Base-by-base conservation (phyloP, 2,888 invertebrate genomes). In the Drosophila tanythrix region DNA sequence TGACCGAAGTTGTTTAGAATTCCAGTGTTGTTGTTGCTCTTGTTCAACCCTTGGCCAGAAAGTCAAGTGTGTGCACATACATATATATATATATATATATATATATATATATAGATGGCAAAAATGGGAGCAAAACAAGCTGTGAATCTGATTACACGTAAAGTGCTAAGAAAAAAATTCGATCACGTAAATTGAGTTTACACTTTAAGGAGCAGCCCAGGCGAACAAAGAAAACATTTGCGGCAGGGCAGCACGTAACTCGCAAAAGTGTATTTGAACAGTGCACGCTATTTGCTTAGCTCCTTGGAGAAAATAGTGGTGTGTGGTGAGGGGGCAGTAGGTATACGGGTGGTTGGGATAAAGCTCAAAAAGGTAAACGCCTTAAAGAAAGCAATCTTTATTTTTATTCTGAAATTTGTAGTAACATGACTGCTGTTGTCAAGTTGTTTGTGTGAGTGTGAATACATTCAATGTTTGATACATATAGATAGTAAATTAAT, bases 121-220 rank as follows among this genome's bases (percentile, higher is more conserved):
- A 51, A 36, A 51, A 43, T 46, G 61, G 43, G 4, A 63, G 58
- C 56, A 63, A 62, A 66, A 70, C 61, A 51, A 60, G 82, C 64
- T 68, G 83, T 67, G 82, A 84, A 84, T 85, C 83, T 77, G 65
- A 81, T 86, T 83, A 63, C 46, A 59, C 35, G 46, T 35, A 63
- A 63, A 63, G 63, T 63, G 63, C 60, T 58, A n/a, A n/a, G 52
- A 82, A 76, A 66, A 68, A 75, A 82, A 88, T 82, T 85, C 79
- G 88, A 88, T 88, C 86, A 88, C 83, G 88, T 85, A 85, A 85
- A 85, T 85, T 88, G 86, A 85, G 86, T 88, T 85, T 88, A 76
- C 88, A 82, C 88, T 83, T 76, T 69, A 60, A 74, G 66, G 50
- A 74, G 64, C 65, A 38, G n/a, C 55, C 13, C 46, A 40, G 48